Evolutionary conservation across 2,888 invertebrate genomes (phyloP).

Genomic region (Quadroppia sp.): DNA sequence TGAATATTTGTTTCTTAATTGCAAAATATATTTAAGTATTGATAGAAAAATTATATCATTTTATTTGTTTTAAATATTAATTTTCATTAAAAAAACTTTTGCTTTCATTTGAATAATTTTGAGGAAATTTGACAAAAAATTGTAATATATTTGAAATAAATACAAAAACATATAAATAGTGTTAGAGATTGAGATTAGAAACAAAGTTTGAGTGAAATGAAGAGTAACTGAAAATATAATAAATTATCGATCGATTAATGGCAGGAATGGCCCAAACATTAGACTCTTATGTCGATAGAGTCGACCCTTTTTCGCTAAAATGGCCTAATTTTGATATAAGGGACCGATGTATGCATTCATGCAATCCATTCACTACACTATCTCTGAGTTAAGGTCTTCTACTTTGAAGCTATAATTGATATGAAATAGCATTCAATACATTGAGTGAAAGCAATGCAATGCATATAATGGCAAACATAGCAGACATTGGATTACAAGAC

Average conservation of each 20-base stretch:
- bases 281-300: background rate
- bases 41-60: too few relatives aligned
- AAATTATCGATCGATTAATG: slow-evolving; percentile 25
- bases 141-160: too few relatives aligned
- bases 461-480: background rate
- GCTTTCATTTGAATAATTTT: background rate
- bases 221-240: slow-evolving; percentile 11
- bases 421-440: background rate
- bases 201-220: background rate
- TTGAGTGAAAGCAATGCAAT: background rate
- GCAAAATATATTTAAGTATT: too few relatives aligned
- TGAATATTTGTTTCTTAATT: too few relatives aligned
- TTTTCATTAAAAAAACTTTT: too few relatives aligned
- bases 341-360: slow-evolving; percentile 10
- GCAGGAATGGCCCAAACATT: slow-evolving; percentile 11
- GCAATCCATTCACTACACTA: slow-evolving; percentile 5
- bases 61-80: too few relatives aligned
- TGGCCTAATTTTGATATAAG: slow-evolving; percentile 35
- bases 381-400: slow-evolving; percentile 14
- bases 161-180: background rate
- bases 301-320: slow-evolving; percentile 27
- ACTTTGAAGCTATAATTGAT: slow-evolving; percentile 19
- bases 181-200: background rate
- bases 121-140: background rate
- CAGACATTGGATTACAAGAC: too few relatives aligned